These are phyloP conservation scores for Polydrusus cervinus DNA, from an alignment of 2,888 invertebrate genomes.

Conservation along the genomic window DNA sequence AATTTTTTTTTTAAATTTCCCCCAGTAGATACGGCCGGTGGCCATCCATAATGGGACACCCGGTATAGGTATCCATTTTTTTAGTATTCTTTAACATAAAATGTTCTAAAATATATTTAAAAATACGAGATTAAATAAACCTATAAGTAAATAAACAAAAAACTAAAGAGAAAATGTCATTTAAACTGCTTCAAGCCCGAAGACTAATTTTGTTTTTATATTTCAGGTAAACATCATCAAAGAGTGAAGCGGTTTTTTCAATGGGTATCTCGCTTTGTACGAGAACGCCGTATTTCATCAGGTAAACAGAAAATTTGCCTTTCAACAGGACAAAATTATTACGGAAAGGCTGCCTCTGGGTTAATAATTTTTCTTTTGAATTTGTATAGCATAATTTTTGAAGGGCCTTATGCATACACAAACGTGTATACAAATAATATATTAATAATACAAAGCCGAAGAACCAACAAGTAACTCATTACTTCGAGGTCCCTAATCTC, in stretches of 20 bases:
- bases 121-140: background rate
- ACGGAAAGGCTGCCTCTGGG: background rate
- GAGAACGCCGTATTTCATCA: background rate
- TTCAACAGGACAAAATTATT: conserved; percentile 5
- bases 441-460: no score
- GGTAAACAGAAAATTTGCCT: conserved; percentile 24
- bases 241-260: conserved; percentile 27
- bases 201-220: conserved; percentile 36
- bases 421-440: no score
- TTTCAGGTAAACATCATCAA: conserved; percentile 46
- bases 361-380: background rate
- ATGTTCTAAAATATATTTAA: background rate
- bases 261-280: conserved; percentile 14
- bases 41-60: no score
- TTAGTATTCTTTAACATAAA: no score
- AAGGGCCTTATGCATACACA: no score
- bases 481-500: conserved; percentile 1
- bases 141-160: conserved; percentile 7
- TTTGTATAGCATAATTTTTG: background rate
- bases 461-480: no score
- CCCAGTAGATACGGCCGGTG: no score
- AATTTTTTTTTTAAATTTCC: no score
- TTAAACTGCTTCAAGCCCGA: background rate
- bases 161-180: conserved; percentile 20
- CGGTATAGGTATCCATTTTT: no score